Base-by-base conservation (phyloP, 2,113 vertebrate species). In the Gambusia holbrooki region DNA sequence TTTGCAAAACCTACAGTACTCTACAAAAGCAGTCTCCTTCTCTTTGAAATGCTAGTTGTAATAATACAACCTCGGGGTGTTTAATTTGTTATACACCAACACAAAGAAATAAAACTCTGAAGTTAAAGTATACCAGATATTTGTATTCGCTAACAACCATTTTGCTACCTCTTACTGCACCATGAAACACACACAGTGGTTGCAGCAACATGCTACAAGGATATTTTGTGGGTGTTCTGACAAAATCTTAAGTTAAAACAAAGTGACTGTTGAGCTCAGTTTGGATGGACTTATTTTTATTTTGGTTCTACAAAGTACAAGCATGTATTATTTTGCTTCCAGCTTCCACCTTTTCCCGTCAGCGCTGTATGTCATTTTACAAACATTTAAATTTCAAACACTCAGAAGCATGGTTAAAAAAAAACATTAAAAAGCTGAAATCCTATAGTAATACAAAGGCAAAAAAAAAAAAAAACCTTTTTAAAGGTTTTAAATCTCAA, bases 401-500 rank as follows among this genome's bases (percentile, higher is more conserved):
- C 29, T 30, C 3, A 19, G 17, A 62, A 30, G 30, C 5, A 8
- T 28, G 2, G 11, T 54, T 4, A 25, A 37, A 35, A 2, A 58
- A 33, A n/a, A 8, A 7, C 7, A 58, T 27, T 45, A 4, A 69
- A 48, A 48, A 69, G 17, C 2, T 10, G n/a, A 30, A 64, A 63
- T 32, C 25, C 19, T n/a, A n/a, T 6, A 25, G 51, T 10, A 6
- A 17, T 48, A 48, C 17, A 62, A 62, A 29, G 40, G 30, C 13
- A 28, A n/a, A n/a, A 58, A 33, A 69, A 58, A 33, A 69, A 54
- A n/a, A 1, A 7, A 5, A 25, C 29, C 35, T 8, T 6, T 48
- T 69, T 17, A 29, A 19, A 69, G 3, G n/a, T 40, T 54, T 88
- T 73, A 74, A 19, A 7, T 45, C 33, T 84, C 29, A 5, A 4